phyloP scores from a whole-genome alignment of 2,113 vertebrate genomes.

The Centropus bengalensis region DNA sequence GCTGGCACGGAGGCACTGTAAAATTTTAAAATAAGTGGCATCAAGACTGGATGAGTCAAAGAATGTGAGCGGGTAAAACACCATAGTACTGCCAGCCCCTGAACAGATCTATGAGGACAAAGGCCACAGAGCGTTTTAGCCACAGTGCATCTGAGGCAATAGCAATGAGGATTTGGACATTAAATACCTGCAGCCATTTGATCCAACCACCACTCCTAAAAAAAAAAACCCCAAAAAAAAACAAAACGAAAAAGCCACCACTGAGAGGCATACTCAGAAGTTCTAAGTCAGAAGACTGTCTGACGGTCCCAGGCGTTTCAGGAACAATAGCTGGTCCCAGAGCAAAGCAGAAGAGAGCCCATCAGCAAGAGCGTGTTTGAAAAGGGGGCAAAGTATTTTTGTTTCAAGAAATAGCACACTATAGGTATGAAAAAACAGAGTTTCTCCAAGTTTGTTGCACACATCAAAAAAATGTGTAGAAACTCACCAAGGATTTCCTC shows the following conservation, averaged over 20 bases:
- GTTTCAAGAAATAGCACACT: neutral
- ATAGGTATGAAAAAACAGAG: neutral
- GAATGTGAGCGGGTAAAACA: neutral
- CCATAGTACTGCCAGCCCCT: neutral
- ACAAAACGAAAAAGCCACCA: neutral
- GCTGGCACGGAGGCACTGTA: neutral
- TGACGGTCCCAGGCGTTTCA: neutral
- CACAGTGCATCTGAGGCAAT: neutral
- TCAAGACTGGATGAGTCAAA: neutral
- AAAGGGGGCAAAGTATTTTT: neutral
- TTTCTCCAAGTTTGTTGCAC: neutral
- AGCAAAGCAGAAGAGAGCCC: neutral
- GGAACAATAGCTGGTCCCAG: neutral
- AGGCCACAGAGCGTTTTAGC: neutral
- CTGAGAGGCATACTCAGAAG: neutral
- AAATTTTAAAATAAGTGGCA: neutral
- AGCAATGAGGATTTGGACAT: neutral
- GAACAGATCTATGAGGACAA: neutral
- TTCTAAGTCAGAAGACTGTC: neutral
- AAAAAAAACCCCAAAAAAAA: no score
- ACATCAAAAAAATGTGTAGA: neutral
- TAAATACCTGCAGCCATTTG: neutral
- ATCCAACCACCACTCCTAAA: neutral
- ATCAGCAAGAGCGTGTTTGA: neutral
- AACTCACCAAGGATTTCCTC: neutral